Conservation (phyloP, 2,888 invertebrate genomes). For the Maniola hyperantus region DNA sequence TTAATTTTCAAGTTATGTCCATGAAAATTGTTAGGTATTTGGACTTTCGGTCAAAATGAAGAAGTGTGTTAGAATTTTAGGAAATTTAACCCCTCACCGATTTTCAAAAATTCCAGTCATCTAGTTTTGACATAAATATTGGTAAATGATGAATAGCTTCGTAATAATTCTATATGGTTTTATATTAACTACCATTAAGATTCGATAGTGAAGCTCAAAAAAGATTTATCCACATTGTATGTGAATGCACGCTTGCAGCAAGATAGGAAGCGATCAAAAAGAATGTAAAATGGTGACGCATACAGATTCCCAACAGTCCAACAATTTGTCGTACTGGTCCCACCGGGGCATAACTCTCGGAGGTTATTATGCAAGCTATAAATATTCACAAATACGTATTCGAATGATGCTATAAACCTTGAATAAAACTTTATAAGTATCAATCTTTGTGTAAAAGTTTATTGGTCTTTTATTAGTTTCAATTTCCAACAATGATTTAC, state of each 20-base stretch:
- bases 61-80: too few relatives aligned
- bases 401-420: constrained; percentile 36
- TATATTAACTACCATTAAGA: too few relatives aligned
- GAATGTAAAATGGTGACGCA: constrained; percentile 52
- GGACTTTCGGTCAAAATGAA: too few relatives aligned
- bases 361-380: constrained; percentile 62
- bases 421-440: constrained; percentile 35
- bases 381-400: constrained; percentile 38
- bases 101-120: too few relatives aligned
- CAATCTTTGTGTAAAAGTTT: constrained; percentile 32
- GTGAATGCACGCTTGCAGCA: constrained; percentile 6
- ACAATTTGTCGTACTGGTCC: constrained; percentile 67
- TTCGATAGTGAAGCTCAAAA: neutral
- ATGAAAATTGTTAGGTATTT: too few relatives aligned
- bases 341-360: constrained; percentile 60
- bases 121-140: too few relatives aligned
- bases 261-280: constrained; percentile 44
- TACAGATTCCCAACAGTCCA: constrained; percentile 63
- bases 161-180: too few relatives aligned
- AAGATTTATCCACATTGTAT: neutral
- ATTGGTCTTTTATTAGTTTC: constrained; percentile 30
- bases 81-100: too few relatives aligned
- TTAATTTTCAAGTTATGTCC: too few relatives aligned
- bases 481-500: constrained; percentile 25
- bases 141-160: too few relatives aligned